phyloP scores from a whole-genome alignment of 1,140 invertebrate species.

The Megalonaias nervosa region DNA sequence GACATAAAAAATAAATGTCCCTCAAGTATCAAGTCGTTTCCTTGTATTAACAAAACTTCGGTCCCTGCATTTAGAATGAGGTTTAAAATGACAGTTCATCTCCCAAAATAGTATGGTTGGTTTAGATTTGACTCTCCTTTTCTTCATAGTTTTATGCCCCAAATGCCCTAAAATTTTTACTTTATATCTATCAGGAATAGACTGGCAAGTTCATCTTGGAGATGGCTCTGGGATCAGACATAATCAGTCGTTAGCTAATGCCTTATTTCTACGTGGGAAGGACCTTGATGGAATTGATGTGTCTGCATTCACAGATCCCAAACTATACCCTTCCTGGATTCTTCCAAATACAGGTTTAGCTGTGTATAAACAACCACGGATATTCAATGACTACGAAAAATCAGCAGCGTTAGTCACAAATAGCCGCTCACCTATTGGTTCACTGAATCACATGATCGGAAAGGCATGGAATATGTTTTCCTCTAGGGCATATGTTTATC shows the following conservation, averaged over 20 bases:
- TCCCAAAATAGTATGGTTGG: no score
- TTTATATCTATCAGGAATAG: slow-evolving; percentile 55
- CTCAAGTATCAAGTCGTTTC: no score
- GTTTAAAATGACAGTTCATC: no score
- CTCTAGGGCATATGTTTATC: slow-evolving; percentile 70
- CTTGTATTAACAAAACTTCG: no score
- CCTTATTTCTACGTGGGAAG: slow-evolving; percentile 64
- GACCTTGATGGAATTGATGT: slow-evolving; percentile 50
- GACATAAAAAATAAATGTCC: no score
- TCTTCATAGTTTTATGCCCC: no score
- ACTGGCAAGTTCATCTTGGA: slow-evolving; percentile 64
- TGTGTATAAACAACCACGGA: slow-evolving; percentile 47
- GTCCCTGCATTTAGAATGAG: no score
- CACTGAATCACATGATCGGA: slow-evolving; percentile 61
- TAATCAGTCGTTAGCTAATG: slow-evolving; percentile 62
- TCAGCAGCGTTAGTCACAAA: slow-evolving; percentile 66
- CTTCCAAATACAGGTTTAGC: slow-evolving; percentile 42
- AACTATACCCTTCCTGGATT: slow-evolving; percentile 64
- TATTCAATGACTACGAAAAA: slow-evolving; percentile 68
- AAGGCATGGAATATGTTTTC: slow-evolving; percentile 72
- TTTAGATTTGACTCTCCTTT: no score
- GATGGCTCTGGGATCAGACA: slow-evolving; percentile 37
- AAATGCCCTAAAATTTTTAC: no score
- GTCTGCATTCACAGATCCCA: slow-evolving; percentile 54
- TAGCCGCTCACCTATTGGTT: slow-evolving; percentile 52